These are phyloP conservation scores for Mechanitis messenoides DNA, from an alignment of 2,888 invertebrate genomes.

Conservation along the genomic window DNA sequence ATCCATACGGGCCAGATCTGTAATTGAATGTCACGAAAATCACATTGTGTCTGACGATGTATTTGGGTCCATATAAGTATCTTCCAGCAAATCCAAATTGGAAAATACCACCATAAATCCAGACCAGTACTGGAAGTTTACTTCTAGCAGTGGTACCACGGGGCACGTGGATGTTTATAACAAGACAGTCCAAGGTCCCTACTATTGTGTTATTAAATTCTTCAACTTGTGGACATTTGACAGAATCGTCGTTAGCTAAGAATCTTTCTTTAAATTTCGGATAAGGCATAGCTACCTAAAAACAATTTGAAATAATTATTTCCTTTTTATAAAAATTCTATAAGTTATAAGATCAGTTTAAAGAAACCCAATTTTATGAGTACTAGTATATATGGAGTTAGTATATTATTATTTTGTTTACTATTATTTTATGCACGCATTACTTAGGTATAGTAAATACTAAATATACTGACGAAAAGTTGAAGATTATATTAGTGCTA, in stretches of 20 bases:
- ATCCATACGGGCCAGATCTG: conserved; percentile 39
- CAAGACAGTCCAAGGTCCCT: conserved; percentile 67
- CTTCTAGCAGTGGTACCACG: conserved; percentile 29
- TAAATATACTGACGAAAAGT: conserved; percentile 13
- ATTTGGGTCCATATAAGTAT: no score
- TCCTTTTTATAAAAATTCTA: no score
- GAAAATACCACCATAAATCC: conserved; percentile 43
- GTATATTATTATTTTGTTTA: no score
- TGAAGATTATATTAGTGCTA: no score
- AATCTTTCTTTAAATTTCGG: conserved; percentile 33
- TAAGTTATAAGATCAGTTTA: no score
- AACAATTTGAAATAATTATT: not conserved
- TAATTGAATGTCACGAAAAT: conserved; percentile 41
- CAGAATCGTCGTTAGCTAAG: conserved; percentile 40
- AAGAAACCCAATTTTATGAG: no score
- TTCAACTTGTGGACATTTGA: conserved; percentile 39
- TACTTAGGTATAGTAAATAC: no score
- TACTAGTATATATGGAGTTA: no score
- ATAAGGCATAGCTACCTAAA: conserved; percentile 27
- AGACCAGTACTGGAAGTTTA: conserved; percentile 48
- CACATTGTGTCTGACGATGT: conserved; percentile 28
- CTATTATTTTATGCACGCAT: no score
- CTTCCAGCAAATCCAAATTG: no score
- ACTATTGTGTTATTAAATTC: conserved; percentile 31
- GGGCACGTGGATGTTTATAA: conserved; percentile 78